phyloP scores from a whole-genome alignment of 2,113 vertebrate species.

The Phrynocephalus versicolor region DNA sequence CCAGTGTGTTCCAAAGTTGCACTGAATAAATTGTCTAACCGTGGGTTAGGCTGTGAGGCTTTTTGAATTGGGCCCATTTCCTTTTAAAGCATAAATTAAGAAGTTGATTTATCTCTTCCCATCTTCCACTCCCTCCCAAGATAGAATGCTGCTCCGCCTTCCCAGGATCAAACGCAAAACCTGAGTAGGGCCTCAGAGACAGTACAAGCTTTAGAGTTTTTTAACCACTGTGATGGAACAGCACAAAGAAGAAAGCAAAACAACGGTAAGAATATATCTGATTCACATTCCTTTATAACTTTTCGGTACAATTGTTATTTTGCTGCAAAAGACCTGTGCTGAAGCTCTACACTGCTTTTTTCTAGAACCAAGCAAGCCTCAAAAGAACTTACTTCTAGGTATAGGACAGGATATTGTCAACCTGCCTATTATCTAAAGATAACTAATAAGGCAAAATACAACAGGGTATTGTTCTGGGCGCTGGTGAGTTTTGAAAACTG shows the following conservation, averaged over 20 bases:
- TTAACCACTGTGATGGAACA: conserved; percentile 42
- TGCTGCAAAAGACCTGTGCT: conserved; percentile 32
- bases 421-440: conserved; percentile 52
- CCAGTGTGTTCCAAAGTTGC: background rate
- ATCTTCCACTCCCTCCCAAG: conserved; percentile 64
- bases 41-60: conserved; percentile 47
- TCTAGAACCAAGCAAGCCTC: background rate
- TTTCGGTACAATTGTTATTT: conserved; percentile 41
- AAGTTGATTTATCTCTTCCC: conserved; percentile 64
- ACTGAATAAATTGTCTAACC: background rate
- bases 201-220: conserved; percentile 34
- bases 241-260: conserved; percentile 48
- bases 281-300: conserved; percentile 50
- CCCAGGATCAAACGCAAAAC: conserved; percentile 60
- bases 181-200: conserved; percentile 51
- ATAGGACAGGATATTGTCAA: conserved; percentile 1
- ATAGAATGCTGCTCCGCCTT: conserved; percentile 58
- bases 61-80: conserved; percentile 47
- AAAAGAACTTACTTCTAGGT: background rate
- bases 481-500: conserved; percentile 52
- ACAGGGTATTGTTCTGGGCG: conserved; percentile 31
- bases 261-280: conserved; percentile 64
- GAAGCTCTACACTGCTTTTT: background rate
- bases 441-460: conserved; percentile 36
- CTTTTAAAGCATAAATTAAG: conserved; percentile 57